Evolutionary conservation across 1,140 invertebrate species (phyloP).

Genomic region (Gryllus bimaculatus): DNA sequence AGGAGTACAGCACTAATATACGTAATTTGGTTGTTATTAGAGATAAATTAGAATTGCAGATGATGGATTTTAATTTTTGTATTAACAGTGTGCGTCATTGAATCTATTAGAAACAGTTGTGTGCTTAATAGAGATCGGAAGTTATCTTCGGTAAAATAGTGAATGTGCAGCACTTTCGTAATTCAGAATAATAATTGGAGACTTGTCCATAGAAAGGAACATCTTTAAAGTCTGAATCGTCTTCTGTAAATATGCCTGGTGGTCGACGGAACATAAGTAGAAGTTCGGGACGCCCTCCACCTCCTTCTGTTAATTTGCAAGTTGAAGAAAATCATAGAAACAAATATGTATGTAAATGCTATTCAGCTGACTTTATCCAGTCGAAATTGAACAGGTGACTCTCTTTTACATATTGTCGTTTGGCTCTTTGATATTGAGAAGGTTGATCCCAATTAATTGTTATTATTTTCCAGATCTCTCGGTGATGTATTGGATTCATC

Average conservation of each 20-base stretch:
- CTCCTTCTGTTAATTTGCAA: constrained; percentile 11
- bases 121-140: no score
- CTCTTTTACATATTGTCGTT: background rate
- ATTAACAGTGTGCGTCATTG: no score
- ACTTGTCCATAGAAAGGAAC: background rate
- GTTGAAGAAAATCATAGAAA: constrained; percentile 24
- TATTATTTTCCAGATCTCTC: constrained; percentile 12
- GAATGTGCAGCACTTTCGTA: no score
- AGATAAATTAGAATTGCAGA: no score
- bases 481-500: constrained; percentile 7
- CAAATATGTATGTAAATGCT: constrained; percentile 22
- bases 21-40: no score
- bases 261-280: constrained; percentile 26
- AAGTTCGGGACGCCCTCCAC: constrained; percentile 23
- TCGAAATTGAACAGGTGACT: background rate
- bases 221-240: background rate
- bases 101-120: no score
- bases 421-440: constrained; percentile 9
- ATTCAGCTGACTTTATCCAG: background rate
- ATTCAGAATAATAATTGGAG: no score
- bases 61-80: no score
- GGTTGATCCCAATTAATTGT: background rate
- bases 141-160: no score
- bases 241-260: constrained; percentile 24
- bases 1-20: no score